Evolutionary conservation across 2,113 vertebrate genomes (phyloP).

Genomic region (Plectropomus leopardus): DNA sequence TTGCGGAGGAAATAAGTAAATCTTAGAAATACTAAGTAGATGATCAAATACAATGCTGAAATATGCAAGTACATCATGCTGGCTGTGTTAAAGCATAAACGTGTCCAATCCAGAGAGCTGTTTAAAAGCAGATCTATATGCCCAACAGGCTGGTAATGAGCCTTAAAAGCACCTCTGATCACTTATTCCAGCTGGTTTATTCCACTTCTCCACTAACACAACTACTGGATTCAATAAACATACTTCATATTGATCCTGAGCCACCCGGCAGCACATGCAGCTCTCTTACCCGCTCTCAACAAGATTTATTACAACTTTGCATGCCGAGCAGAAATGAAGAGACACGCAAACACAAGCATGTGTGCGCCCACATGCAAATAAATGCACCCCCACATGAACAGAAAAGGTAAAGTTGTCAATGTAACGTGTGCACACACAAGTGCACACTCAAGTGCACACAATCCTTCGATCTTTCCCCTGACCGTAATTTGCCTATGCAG

Average conservation of each 20-base stretch:
- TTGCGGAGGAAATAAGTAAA: slow-evolving; percentile 5
- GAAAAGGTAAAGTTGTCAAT: slow-evolving; percentile 39
- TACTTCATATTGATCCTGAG: slow-evolving; percentile 73
- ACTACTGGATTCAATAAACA: slow-evolving; percentile 79
- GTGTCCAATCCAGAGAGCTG: slow-evolving; percentile 35
- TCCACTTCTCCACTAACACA: slow-evolving; percentile 64
- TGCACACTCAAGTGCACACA: slow-evolving; percentile 1
- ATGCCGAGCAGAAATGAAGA: slow-evolving; percentile 50
- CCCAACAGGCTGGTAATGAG: slow-evolving; percentile 72
- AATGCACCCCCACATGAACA: not conserved
- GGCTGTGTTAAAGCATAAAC: slow-evolving; percentile 36
- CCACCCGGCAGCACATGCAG: slow-evolving; percentile 56
- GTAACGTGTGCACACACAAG: slow-evolving; percentile 7
- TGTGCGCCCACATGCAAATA: not conserved
- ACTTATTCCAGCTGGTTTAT: slow-evolving; percentile 73
- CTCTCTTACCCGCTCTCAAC: slow-evolving; percentile 38
- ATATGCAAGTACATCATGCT: slow-evolving; percentile 36
- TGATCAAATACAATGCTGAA: slow-evolving; percentile 28
- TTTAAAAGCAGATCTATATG: slow-evolving; percentile 68
- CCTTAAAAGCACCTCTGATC: slow-evolving; percentile 73
- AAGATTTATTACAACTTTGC: slow-evolving; percentile 75
- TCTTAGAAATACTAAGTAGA: slow-evolving; percentile 22
- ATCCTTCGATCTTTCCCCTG: slow-evolving; percentile 35
- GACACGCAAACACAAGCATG: slow-evolving; percentile 18
- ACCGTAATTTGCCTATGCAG: slow-evolving; percentile 69